Evolutionary conservation across 1,140 invertebrate genomes (phyloP).

Genomic region (Lutraria rhynchaena): DNA sequence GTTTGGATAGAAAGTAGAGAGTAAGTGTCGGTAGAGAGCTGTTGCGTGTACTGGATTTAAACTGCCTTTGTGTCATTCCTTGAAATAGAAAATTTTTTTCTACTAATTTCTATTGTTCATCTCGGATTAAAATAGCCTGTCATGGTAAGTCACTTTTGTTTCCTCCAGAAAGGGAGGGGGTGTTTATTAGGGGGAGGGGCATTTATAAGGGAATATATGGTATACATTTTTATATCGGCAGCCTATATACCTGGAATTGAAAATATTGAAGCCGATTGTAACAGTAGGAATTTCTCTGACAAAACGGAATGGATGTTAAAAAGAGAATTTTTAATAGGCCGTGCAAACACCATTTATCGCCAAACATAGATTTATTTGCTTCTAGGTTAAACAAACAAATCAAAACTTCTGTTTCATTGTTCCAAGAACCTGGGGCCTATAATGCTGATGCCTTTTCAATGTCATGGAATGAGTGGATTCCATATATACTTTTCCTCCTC

Average conservation of each 20-base stretch:
- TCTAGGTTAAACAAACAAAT: constrained; percentile 58
- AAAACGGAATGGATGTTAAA: constrained; percentile 38
- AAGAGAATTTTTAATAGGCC: constrained; percentile 40
- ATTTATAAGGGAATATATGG: too few relatives aligned
- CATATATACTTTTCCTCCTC: constrained; percentile 51
- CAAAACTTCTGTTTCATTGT: constrained; percentile 47
- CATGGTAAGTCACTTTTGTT: too few relatives aligned
- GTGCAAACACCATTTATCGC: background rate
- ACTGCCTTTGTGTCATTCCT: too few relatives aligned
- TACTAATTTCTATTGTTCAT: too few relatives aligned
- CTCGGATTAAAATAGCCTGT: too few relatives aligned
- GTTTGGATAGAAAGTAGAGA: constrained; percentile 50
- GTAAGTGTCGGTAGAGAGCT: too few relatives aligned
- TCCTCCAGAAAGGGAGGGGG: too few relatives aligned
- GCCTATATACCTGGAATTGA: constrained; percentile 37
- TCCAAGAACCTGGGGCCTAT: constrained; percentile 44
- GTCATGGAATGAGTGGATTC: constrained; percentile 11
- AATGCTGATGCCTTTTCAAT: constrained; percentile 39
- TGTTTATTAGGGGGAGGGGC: too few relatives aligned
- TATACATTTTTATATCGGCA: constrained; percentile 51
- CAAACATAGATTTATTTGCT: constrained; percentile 60
- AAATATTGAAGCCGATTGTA: constrained; percentile 58
- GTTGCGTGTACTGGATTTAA: too few relatives aligned
- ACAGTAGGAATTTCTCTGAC: constrained; percentile 47
- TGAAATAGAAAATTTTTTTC: too few relatives aligned